These are phyloP conservation scores for Sialia sialis DNA, from an alignment of 2,113 vertebrate species.

Conservation along the genomic window DNA sequence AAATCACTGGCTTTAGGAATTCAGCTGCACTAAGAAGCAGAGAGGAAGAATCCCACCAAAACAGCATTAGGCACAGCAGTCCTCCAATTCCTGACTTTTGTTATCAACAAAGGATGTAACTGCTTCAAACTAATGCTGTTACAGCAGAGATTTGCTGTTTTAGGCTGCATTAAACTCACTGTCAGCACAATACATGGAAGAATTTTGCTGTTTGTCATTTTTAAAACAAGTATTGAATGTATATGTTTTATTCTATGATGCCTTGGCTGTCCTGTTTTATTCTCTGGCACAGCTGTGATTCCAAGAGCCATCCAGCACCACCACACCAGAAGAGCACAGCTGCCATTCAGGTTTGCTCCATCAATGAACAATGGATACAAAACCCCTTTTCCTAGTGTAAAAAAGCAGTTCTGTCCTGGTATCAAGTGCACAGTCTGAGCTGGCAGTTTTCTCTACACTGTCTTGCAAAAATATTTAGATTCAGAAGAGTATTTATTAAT, in stretches of 20 bases:
- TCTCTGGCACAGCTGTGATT: neutral
- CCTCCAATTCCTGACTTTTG: neutral
- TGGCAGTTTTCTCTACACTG: neutral
- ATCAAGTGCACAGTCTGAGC: neutral
- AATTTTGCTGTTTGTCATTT: neutral
- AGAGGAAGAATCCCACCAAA: neutral
- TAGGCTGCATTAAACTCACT: neutral
- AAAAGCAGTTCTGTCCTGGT: neutral
- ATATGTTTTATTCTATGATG: accelerated
- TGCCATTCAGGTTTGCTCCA: neutral
- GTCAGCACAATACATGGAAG: neutral
- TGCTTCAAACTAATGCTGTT: neutral
- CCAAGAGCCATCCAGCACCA: neutral
- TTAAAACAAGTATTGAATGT: neutral
- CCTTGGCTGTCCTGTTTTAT: neutral
- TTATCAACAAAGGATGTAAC: neutral
- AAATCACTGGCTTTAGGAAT: neutral
- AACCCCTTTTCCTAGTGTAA: neutral
- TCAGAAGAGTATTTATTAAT: neutral
- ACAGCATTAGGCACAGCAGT: neutral
- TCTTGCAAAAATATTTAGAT: neutral
- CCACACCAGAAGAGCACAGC: neutral
- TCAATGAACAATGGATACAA: neutral
- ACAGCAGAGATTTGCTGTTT: neutral
- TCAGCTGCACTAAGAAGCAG: neutral